These are phyloP conservation scores for Echiichthys vipera DNA, from an alignment of 2,797 vertebrate genomes.

Conservation along the genomic window DNA sequence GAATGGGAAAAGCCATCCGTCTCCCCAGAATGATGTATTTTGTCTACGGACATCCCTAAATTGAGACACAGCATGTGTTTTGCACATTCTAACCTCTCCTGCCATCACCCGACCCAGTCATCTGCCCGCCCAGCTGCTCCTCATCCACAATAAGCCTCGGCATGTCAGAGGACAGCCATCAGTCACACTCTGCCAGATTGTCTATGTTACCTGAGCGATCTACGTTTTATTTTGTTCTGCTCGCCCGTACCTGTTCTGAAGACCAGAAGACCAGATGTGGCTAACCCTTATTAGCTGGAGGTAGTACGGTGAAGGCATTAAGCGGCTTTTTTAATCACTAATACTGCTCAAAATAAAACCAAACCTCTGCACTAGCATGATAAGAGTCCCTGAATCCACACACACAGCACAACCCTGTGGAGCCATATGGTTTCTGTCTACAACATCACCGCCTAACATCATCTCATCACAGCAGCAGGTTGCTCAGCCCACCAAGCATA, in stretches of 20 bases:
- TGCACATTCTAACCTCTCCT: conserved; percentile 1
- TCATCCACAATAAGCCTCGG: conserved; percentile 11
- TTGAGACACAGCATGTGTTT: conserved; percentile 12
- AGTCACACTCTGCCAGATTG: conserved; percentile 14
- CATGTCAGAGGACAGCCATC: conserved; percentile 24
- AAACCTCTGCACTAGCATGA: too few species aligned
- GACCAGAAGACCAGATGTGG: too few species aligned
- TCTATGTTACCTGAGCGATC: not conserved
- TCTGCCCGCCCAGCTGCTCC: conserved; percentile 47
- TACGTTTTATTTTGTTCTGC: not conserved
- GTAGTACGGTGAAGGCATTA: too few species aligned
- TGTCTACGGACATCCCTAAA: conserved; percentile 11
- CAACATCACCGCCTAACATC: too few species aligned
- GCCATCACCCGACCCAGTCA: conserved; percentile 25
- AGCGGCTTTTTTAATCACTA: too few species aligned
- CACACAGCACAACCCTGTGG: too few species aligned
- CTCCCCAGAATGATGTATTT: not conserved
- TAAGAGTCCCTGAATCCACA: too few species aligned
- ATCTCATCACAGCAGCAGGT: too few species aligned
- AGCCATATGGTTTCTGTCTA: too few species aligned
- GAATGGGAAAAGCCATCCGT: not conserved
- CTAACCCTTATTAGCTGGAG: too few species aligned
- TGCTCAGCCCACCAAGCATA: too few species aligned
- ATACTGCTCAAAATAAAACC: too few species aligned
- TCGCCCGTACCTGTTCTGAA: conserved; percentile 1